Base-by-base conservation (phyloP, 2,888 invertebrate genomes). In the Catocala sponsa region DNA sequence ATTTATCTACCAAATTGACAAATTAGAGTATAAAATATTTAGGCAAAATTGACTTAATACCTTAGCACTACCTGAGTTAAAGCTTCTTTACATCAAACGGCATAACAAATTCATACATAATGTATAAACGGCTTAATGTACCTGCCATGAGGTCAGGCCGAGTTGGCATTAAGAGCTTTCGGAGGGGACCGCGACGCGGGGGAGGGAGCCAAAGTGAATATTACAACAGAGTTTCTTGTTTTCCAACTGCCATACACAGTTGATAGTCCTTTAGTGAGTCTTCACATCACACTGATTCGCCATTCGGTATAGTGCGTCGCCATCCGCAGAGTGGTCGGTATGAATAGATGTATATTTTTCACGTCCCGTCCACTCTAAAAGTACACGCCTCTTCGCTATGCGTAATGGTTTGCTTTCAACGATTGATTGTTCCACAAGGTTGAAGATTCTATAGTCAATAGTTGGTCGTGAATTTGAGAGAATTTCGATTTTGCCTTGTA, bases 61-160 rank as follows among this genome's bases (percentile, higher is more conserved):
- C 87, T 84, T 87, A 83, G 86, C 87, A 90, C 91, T 93, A 92
- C 92, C 92, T 91, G 90, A 85, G 86, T 88, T 89, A 88, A 91
- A 89, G 91, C 94, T 92, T 92, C 91, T 92, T 94, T 91, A 93
- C 93, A 94, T 94, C 94, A 94, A 94, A 94, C 91, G 88, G 93
- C 93, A 94, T 94, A 93, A 92, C 92, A 93, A 91, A 93, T 92
- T 94, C 93, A 94, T 94, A 93, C 93, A 94, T 94, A 85, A 94
- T 94, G 93, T 94, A 94, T 94, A 92, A 91, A 91, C 91, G 90
- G 91, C 93, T 93, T 94, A 94, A 94, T 94, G 94, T 93, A 91
- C 89, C 89, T 85, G 90, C 86, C 91, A 91, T 91, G 93, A 93
- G 94, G 94, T 94, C 94, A 94, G 91, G 87, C 86, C 84, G 88